phyloP scores from a whole-genome alignment of 2,113 vertebrate genomes.

The Perca schrenkii region DNA sequence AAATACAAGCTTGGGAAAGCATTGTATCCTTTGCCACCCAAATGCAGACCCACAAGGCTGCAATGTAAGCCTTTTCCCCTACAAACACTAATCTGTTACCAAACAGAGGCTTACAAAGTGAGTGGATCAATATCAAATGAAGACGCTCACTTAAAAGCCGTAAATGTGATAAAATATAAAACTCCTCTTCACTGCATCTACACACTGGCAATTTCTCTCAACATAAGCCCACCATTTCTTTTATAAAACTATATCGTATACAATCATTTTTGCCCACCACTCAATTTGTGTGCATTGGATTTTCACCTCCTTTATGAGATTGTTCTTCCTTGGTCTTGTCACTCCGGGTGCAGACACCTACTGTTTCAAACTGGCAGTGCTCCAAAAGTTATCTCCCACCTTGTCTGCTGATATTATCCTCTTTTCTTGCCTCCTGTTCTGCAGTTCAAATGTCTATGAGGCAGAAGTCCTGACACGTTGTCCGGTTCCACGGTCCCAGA shows the following conservation, averaged over 20 bases:
- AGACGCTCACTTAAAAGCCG: constrained; percentile 47
- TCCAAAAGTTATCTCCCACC: constrained; percentile 42
- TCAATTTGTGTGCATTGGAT: constrained; percentile 30
- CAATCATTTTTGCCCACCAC: constrained; percentile 65
- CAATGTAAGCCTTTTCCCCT: constrained; percentile 23
- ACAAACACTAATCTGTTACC: constrained; percentile 54
- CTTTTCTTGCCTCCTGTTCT: constrained; percentile 15
- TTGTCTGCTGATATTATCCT: constrained; percentile 34
- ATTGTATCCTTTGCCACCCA: constrained; percentile 34
- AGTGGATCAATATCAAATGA: constrained; percentile 59
- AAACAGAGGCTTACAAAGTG: constrained; percentile 55
- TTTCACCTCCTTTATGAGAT: neutral
- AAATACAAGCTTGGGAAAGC: constrained; percentile 33
- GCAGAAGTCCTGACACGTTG: constrained; percentile 37
- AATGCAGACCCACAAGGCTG: constrained; percentile 24
- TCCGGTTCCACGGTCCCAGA: constrained; percentile 24
- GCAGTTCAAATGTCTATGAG: constrained; percentile 42
- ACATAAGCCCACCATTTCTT: constrained; percentile 29
- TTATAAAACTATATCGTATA: constrained; percentile 75
- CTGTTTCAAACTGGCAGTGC: constrained; percentile 62
- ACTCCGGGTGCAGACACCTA: constrained; percentile 36
- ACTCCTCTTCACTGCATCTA: constrained; percentile 41
- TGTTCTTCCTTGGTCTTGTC: constrained; percentile 23
- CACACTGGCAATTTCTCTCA: constrained; percentile 13
- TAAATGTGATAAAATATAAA: constrained; percentile 65